Base-by-base conservation (phyloP, 2,888 invertebrate species). In the Andricus curvator region DNA sequence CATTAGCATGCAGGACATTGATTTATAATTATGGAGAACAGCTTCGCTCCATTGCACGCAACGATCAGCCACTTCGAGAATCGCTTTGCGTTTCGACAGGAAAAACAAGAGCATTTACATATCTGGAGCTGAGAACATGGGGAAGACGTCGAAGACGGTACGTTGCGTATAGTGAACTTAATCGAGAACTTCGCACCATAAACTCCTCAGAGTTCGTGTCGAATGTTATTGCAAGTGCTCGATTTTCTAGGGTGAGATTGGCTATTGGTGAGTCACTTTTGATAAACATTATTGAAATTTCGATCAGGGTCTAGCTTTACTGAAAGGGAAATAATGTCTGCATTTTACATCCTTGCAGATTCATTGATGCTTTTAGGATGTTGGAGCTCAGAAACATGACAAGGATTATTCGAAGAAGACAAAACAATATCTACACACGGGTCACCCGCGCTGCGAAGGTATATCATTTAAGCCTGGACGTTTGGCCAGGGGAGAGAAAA, bases 1-100 rank as follows among this genome's bases (percentile, higher is more conserved):
- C 80, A 88, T 88, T 88, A 88, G 86, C 88, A 88, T 88, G 86
- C 83, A 84, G 83, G 86, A 84, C 86, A 85, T 85, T 88, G 88
- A 88, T 88, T 88, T 88, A 88, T 88, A 88, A 88, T 88, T 88
- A 87, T 85, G 83, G 84, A 81, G 83, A 83, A 64, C 78, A 79
- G 80, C 78, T 83, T 83, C 78, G 81, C 87, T 86, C 85, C 87
- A 81, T 84, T 83, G 83, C 89, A 89, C 88, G 89, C 89, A 89
- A 88, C 85, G 82, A 85, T 84, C 85, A 84, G 81, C 77, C 77
- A 76, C 65, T 79, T 82, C 81, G 81, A 77, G 84, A 84, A 85
- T 84, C 83, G 66, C 77, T 77, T 80, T 51, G 83, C 81, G 83
- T 85, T 79, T 82, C 86, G 82, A 85, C 85, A 82, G 83, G 84